A percentile compares a stretch with the other conserved stretches of the same genome.
These are phyloP conservation scores for Fragum whitleyi DNA, from an alignment of 2,888 invertebrate genomes.

Conservation along the genomic window DNA sequence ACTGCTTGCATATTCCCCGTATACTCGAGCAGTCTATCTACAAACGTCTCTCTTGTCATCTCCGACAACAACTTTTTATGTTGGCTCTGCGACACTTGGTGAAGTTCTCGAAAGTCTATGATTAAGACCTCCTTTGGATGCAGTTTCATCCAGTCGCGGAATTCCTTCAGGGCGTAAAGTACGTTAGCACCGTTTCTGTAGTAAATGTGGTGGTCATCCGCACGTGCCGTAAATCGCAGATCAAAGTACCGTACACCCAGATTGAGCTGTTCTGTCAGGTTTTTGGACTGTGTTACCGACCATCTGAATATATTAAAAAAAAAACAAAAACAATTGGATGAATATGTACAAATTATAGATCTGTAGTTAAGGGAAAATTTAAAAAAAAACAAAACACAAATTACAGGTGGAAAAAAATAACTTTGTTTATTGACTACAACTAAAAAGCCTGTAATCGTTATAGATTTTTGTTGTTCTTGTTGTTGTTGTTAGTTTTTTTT, in stretches of 20 bases:
- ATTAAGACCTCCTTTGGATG: slow-evolving; percentile 89
- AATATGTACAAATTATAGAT: no score
- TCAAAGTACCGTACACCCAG: slow-evolving; percentile 94
- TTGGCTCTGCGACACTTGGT: slow-evolving; percentile 17
- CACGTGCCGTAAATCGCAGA: slow-evolving; percentile 90
- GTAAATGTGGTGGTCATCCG: slow-evolving; percentile 90
- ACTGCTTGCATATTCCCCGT: slow-evolving; percentile 37
- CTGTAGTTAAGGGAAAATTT: no score
- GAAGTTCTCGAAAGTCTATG: slow-evolving; percentile 18
- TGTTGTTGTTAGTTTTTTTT: no score
- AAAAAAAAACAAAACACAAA: no score
- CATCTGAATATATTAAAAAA: slow-evolving; percentile 87
- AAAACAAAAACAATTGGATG: slow-evolving; percentile 82
- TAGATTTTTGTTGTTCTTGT: no score
- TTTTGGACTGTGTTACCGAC: slow-evolving; percentile 91
- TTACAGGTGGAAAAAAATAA: no score
- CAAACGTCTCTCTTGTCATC: slow-evolving; percentile 87
- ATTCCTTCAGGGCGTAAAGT: slow-evolving; percentile 88
- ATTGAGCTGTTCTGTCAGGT: slow-evolving; percentile 90
- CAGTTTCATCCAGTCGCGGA: slow-evolving; percentile 89
- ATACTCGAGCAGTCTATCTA: slow-evolving; percentile 37
- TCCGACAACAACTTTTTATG: slow-evolving; percentile 83
- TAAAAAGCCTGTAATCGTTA: no score
- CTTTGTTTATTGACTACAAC: no score
- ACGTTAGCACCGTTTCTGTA: slow-evolving; percentile 92